Conservation (phyloP, 2,113 vertebrate genomes). For the Pleuronectes platessa region DNA sequence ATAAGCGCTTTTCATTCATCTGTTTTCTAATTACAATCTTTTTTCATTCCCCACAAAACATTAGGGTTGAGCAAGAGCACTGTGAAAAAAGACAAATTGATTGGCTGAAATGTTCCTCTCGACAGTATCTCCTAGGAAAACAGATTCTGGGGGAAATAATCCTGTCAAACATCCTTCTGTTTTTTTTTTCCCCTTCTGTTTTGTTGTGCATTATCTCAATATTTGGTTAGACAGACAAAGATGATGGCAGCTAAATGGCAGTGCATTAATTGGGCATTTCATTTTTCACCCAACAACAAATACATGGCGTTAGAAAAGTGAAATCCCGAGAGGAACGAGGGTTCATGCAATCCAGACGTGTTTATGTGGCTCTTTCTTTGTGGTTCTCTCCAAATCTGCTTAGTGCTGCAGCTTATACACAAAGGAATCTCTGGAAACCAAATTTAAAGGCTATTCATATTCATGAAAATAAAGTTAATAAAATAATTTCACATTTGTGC, state of each 20-base stretch:
- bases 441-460: conserved; percentile 2
- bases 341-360: conserved; percentile 2
- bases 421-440: neutral
- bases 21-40: conserved; percentile 18
- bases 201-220: neutral
- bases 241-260: conserved; percentile 9
- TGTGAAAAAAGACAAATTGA: neutral
- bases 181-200: neutral
- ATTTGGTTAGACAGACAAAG: neutral
- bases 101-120: neutral
- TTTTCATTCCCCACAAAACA: neutral
- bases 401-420: neutral
- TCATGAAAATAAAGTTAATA: neutral
- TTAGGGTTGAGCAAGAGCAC: neutral
- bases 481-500: neutral
- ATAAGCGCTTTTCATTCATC: neutral
- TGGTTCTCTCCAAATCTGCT: conserved; percentile 22
- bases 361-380: conserved; percentile 23
- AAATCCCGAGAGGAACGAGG: conserved; percentile 14
- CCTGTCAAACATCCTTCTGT: neutral
- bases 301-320: conserved; percentile 18
- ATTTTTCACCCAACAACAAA: conserved; percentile 18
- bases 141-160: neutral
- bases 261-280: conserved; percentile 9
- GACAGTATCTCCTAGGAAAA: neutral